Conservation (phyloP, 2,113 vertebrate species). For the Smithornis capensis region DNA sequence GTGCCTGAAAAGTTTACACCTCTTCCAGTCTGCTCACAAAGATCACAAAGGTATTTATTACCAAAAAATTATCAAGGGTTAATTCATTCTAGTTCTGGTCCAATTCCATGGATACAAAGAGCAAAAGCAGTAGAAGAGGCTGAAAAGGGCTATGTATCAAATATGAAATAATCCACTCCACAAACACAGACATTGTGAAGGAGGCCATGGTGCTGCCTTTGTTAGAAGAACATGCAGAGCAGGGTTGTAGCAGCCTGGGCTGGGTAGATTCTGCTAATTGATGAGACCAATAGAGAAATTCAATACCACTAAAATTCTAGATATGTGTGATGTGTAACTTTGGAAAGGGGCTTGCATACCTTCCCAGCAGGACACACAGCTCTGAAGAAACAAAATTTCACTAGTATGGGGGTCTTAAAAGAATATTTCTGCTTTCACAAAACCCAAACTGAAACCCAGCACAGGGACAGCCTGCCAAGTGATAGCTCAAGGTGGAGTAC, state of each 20-base stretch:
- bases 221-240: rapidly evolving
- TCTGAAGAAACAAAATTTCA: not conserved
- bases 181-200: not conserved
- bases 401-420: not conserved
- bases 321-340: not conserved
- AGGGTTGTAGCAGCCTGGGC: not conserved
- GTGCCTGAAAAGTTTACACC: not conserved
- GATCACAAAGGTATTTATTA: not conserved
- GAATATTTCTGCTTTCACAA: not conserved
- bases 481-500: too few relatives aligned
- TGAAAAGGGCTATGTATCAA: not conserved
- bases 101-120: not conserved
- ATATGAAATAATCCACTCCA: not conserved
- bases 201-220: not conserved
- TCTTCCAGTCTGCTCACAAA: not conserved
- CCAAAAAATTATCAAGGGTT: not conserved
- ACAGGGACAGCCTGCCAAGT: not conserved
- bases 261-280: not conserved
- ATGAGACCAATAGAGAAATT: not conserved
- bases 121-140: not conserved
- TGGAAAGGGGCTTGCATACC: not conserved
- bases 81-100: not conserved
- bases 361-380: not conserved
- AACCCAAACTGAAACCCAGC: not conserved
- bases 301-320: not conserved